Conservation (phyloP, 2,797 vertebrate genomes). For the Hydrocynus forskahlii region DNA sequence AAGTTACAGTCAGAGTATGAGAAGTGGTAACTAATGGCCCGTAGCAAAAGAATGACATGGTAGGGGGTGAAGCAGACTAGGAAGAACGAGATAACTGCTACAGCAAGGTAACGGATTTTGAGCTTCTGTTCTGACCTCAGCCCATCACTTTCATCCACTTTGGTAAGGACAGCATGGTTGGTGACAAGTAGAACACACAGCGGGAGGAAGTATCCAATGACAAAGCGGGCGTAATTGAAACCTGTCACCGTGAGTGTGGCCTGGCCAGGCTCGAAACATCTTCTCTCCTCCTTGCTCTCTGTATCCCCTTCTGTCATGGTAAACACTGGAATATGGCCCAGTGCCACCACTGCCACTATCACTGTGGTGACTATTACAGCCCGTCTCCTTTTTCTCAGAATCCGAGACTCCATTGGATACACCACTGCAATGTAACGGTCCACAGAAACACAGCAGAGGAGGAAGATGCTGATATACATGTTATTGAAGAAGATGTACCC, state of each 20-base stretch:
- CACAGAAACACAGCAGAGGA: conserved; percentile 88
- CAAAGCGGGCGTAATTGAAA: conserved; percentile 79
- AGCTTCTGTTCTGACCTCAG: conserved; percentile 75
- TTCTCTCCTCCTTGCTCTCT: rapidly evolving
- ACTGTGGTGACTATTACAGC: conserved; percentile 62
- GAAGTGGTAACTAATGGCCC: conserved; percentile 72
- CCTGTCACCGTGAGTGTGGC: conserved; percentile 53
- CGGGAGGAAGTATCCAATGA: conserved; percentile 81
- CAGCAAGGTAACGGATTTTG: conserved; percentile 74
- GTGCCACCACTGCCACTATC: conserved; percentile 69
- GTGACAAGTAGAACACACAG: conserved; percentile 76
- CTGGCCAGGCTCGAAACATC: conserved; percentile 84
- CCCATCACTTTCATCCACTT: conserved; percentile 70
- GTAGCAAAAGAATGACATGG: conserved; percentile 81
- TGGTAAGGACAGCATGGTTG: conserved; percentile 77
- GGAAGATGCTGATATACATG: conserved; percentile 90
- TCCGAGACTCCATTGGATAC: conserved; percentile 80
- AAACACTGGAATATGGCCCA: conserved; percentile 76
- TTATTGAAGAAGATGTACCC: conserved; percentile 92
- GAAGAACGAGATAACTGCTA: conserved; percentile 82
- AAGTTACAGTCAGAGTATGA: conserved; percentile 59
- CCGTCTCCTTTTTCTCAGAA: conserved; percentile 68
- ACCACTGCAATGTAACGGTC: conserved; percentile 85
- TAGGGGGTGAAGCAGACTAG: conserved; percentile 88
- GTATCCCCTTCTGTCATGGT: conserved; percentile 51